A percentile compares a stretch with the other conserved stretches of the same genome.
phyloP scores from a whole-genome alignment of 2,888 invertebrate genomes.

The Cheilosia impressa region DNA sequence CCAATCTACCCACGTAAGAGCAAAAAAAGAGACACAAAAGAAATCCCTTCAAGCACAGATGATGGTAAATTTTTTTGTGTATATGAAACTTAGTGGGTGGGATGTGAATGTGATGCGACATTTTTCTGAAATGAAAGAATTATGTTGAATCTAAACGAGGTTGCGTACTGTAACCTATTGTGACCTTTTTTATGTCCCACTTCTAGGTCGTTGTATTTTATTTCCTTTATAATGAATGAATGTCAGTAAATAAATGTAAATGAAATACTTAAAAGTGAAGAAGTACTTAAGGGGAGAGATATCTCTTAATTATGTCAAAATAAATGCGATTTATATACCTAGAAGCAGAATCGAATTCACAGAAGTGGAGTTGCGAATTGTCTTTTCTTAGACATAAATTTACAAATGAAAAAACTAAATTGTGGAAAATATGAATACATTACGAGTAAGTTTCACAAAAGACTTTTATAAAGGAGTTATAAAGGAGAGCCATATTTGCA shows the following conservation, averaged over 20 bases:
- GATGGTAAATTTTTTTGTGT: not conserved
- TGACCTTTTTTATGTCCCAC: conserved; percentile 13
- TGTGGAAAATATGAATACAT: too few species aligned
- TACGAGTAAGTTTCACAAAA: too few species aligned
- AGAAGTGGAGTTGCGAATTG: not conserved
- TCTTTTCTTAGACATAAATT: too few species aligned
- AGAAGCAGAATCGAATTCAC: not conserved
- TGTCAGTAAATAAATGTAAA: conserved; percentile 16
- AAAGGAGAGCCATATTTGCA: too few species aligned
- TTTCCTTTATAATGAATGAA: conserved; percentile 16
- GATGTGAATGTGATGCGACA: conserved; percentile 1
- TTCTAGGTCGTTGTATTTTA: conserved; percentile 4
- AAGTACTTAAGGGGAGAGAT: conserved; percentile 6
- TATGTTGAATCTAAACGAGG: conserved; percentile 27
- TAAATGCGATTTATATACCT: conserved; percentile 7
- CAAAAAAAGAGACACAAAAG: too few species aligned
- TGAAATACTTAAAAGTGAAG: conserved; percentile 17
- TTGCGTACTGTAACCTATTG: conserved; percentile 27
- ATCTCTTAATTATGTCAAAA: conserved; percentile 21
- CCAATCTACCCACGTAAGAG: too few species aligned
- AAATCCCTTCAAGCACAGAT: conserved; percentile 3
- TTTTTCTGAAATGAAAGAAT: not conserved
- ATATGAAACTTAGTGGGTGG: conserved; percentile 16
- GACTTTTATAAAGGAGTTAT: too few species aligned
- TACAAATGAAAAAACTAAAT: too few species aligned